Evolutionary conservation across 2,797 vertebrate genomes (phyloP).

Genomic region (Enteromius argenteus): DNA sequence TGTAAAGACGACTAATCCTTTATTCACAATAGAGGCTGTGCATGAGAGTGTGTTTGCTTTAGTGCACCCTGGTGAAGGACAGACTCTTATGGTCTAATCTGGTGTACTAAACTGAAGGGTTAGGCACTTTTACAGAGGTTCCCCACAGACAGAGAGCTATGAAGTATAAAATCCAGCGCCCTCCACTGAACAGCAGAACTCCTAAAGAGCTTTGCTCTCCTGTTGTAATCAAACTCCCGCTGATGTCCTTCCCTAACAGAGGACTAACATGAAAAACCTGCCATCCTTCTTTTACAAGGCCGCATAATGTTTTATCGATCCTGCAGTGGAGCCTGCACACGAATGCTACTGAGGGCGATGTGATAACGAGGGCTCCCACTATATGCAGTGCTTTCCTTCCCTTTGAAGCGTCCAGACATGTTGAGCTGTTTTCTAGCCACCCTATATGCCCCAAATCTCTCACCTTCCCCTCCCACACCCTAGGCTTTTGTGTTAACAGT

Average conservation of each 20-base stretch:
- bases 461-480: conserved; percentile 30
- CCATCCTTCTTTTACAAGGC: conserved; percentile 65
- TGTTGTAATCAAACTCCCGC: conserved; percentile 62
- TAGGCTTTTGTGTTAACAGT: conserved; percentile 49
- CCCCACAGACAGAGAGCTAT: conserved; percentile 36
- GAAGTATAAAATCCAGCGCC: conserved; percentile 37
- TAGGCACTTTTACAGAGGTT: conserved; percentile 27
- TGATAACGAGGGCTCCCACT: conserved; percentile 62
- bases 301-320: conserved; percentile 66
- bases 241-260: conserved; percentile 53
- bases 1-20: conserved; percentile 32
- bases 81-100: conserved; percentile 50
- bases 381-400: conserved; percentile 37
- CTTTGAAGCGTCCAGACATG: conserved; percentile 50
- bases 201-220: conserved; percentile 47
- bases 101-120: conserved; percentile 37
- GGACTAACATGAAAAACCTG: conserved; percentile 63
- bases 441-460: conserved; percentile 37
- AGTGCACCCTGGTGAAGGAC: conserved; percentile 15
- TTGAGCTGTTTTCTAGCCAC: conserved; percentile 40
- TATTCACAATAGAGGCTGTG: conserved; percentile 29
- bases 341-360: conserved; percentile 44
- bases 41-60: conserved; percentile 45
- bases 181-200: conserved; percentile 41
- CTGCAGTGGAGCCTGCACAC: conserved; percentile 57